Percentiles rank a stretch among this genome's conserved stretches.
Conservation (phyloP, 2,113 vertebrate species). For the Baryphthengus martii region DNA sequence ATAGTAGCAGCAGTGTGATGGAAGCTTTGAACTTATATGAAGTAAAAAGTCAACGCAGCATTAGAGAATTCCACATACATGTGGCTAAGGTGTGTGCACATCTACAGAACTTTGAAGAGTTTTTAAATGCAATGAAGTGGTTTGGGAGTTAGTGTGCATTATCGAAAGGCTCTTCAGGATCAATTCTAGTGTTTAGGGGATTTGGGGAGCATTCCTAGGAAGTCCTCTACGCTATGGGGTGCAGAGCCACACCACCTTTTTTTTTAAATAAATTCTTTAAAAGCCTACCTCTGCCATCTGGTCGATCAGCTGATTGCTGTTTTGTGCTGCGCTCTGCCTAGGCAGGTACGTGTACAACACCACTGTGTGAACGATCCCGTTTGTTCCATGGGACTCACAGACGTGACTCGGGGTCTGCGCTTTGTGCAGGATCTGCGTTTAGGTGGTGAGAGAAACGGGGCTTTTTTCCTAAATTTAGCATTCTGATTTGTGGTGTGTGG, state of each 20-base stretch:
- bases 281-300: neutral
- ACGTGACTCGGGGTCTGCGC: fast-evolving
- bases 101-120: neutral
- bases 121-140: neutral
- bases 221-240: neutral
- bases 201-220: conserved; percentile 6
- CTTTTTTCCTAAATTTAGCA: neutral
- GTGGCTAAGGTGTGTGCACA: conserved; percentile 19
- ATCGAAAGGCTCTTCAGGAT: neutral
- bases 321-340: neutral
- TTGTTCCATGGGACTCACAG: neutral
- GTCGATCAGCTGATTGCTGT: neutral
- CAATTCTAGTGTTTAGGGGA: neutral
- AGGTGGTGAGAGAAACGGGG: neutral
- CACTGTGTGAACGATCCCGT: neutral
- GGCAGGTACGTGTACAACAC: neutral
- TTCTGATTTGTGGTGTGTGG: neutral
- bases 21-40: conserved; percentile 33
- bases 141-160: neutral
- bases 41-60: conserved; percentile 15
- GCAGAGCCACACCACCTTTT: neutral
- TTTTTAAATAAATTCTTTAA: neutral
- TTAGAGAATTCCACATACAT: conserved; percentile 15
- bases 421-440: neutral
- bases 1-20: conserved; percentile 25